Conservation (phyloP, 2,113 vertebrate species). For the Ophiodon elongatus region DNA sequence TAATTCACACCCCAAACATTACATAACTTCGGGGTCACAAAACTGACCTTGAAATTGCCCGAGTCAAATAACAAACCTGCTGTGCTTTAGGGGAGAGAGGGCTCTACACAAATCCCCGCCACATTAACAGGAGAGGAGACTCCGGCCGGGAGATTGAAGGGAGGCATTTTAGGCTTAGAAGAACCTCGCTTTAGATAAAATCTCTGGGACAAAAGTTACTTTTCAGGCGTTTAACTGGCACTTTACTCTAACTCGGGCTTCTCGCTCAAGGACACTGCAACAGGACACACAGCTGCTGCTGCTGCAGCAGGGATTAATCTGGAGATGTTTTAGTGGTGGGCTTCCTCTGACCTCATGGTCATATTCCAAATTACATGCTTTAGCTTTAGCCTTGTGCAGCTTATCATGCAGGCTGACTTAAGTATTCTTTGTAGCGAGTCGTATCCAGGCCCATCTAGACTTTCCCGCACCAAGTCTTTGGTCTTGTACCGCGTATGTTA, state of each 20-base stretch:
- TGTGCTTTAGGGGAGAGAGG: conserved; percentile 12
- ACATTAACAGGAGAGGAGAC: conserved; percentile 16
- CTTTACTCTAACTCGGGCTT: not conserved
- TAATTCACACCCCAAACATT: conserved; percentile 55
- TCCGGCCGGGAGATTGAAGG: conserved; percentile 5
- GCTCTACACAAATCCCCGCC: conserved; percentile 47
- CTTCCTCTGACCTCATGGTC: conserved; percentile 11
- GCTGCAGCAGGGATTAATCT: conserved; percentile 32
- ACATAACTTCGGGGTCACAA: conserved; percentile 38
- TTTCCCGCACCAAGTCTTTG: conserved; percentile 9
- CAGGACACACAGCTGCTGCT: conserved; percentile 45
- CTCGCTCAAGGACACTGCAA: too few species aligned
- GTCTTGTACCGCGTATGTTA: not conserved
- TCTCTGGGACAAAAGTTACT: conserved; percentile 33
- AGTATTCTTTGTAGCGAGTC: conserved; percentile 6
- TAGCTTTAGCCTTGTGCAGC: not conserved
- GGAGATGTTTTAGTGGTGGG: not conserved
- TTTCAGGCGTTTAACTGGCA: conserved; percentile 36
- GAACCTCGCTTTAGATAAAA: conserved; percentile 40
- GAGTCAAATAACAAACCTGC: conserved; percentile 44
- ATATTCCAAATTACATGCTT: not conserved
- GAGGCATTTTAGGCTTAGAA: conserved; percentile 44
- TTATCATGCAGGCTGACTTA: not conserved
- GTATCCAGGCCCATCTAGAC: not conserved
- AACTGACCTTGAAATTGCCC: conserved; percentile 36